phyloP scores from a whole-genome alignment of 2,113 vertebrate genomes.

The Tetraodon nigroviridis region DNA sequence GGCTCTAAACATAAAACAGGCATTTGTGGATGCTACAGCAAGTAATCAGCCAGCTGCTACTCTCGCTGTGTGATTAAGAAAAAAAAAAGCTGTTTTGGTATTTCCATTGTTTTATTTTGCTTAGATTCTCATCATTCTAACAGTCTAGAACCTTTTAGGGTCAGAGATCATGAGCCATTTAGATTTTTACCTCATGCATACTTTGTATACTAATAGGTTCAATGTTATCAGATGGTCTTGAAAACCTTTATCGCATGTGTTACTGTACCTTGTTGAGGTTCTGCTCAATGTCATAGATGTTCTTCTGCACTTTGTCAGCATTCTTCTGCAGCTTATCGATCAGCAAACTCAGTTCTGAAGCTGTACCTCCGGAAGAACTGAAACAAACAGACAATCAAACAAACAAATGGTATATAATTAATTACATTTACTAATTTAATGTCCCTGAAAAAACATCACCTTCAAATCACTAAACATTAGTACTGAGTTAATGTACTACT shows the following conservation, averaged over 20 bases:
- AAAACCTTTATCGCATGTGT: neutral
- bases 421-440: neutral
- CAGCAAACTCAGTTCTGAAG: conserved; percentile 78
- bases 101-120: no score
- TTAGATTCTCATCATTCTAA: no score
- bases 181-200: no score
- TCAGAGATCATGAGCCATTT: no score
- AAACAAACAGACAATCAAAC: conserved; percentile 1
- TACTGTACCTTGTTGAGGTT: conserved; percentile 85
- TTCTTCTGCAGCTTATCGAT: conserved; percentile 93
- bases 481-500: neutral
- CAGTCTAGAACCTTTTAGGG: no score
- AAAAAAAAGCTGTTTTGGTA: no score
- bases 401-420: neutral
- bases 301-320: conserved; percentile 94
- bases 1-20: no score
- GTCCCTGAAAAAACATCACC: neutral
- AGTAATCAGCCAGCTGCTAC: no score
- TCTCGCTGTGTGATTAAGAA: no score
- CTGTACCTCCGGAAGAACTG: conserved; percentile 59
- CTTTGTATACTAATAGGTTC: no score
- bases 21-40: no score
- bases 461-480: neutral
- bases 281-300: conserved; percentile 87
- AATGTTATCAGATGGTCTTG: no score